Base-by-base conservation (phyloP, 2,113 vertebrate species). In the Alethe diademata region DNA sequence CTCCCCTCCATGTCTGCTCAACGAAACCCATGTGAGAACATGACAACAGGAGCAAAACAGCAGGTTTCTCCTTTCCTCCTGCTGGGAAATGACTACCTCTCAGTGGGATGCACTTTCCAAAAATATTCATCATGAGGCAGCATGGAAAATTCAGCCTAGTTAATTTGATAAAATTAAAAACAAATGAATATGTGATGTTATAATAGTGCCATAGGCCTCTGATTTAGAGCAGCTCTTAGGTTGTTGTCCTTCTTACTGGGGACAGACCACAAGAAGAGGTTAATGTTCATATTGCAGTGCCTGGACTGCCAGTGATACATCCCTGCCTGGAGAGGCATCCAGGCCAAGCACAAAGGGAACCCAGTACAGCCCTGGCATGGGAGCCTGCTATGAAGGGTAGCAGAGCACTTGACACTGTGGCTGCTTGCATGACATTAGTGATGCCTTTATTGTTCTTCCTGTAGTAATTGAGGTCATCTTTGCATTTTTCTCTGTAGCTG, bases 141-240 rank as follows among this genome's bases (percentile, higher is more conserved):
- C 33, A 26, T 36, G 20, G 80, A 95, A 93, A 91, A 93, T 73
- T 84, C 50, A 89, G 86, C 80, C 86, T 74, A 48, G 40, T 78
- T 78, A 78, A 74, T 84, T 71, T 29, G 69, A 74, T 88, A 86
- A 92, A 93, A 88, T 92, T 78, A 60, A 69, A 95, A 94, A 74
- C 86, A 91, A 95, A 83, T 89, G 48, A 74, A 67, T 71, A 67
- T 12, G 17, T 43, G 65, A 78, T 40, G 38, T 56, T 88, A 11
- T 16, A 92, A 60, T 36, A 51, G 69, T 0, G 0, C 56, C n/a
- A 40, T n/a, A 61, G 75, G 43, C 43, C 36, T 82, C 66, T 66
- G 6, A 48, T 64, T 72, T 26, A 88, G 17, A 90, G 70, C 57
- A 90, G 78, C 61, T 65, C 29, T 85, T 45, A 20, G 48, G 60